Percentiles rank a stretch among this genome's conserved stretches.
These are phyloP conservation scores for Lasioglossum oenotherae DNA, from an alignment of 2,888 invertebrate genomes.

Conservation along the genomic window DNA sequence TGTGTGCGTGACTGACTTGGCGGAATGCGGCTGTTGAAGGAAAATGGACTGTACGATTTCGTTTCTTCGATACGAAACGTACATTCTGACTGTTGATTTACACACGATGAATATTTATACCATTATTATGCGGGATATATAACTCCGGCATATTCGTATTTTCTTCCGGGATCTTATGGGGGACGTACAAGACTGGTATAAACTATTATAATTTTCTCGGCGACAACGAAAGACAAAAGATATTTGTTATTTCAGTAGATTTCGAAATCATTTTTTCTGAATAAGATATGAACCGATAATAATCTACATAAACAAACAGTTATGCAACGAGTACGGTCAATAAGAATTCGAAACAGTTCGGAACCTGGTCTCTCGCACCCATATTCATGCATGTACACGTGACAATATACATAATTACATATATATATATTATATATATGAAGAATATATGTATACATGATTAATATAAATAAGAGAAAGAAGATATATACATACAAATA, in stretches of 20 bases:
- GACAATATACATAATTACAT: conserved; percentile 41
- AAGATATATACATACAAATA: conserved; percentile 58
- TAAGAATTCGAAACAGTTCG: neutral
- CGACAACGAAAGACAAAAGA: neutral
- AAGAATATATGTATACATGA: conserved; percentile 63
- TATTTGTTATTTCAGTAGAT: neutral
- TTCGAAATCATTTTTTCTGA: neutral
- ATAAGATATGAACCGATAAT: neutral
- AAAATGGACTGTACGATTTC: neutral
- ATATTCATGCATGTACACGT: conserved; percentile 21
- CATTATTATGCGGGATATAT: conserved; percentile 2
- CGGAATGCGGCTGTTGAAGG: neutral
- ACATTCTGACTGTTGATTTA: neutral
- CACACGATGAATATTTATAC: conserved; percentile 6
- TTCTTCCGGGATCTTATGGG: neutral
- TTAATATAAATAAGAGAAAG: conserved; percentile 51
- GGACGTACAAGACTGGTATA: neutral
- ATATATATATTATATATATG: conserved; percentile 61
- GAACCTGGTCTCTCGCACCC: neutral
- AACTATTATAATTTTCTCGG: neutral
- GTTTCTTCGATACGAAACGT: neutral
- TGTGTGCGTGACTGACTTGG: neutral
- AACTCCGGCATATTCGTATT: neutral
- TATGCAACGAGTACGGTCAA: neutral
- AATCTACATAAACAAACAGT: neutral